phyloP scores from a whole-genome alignment of 2,888 invertebrate species.

The Linnaemya vulpina region DNA sequence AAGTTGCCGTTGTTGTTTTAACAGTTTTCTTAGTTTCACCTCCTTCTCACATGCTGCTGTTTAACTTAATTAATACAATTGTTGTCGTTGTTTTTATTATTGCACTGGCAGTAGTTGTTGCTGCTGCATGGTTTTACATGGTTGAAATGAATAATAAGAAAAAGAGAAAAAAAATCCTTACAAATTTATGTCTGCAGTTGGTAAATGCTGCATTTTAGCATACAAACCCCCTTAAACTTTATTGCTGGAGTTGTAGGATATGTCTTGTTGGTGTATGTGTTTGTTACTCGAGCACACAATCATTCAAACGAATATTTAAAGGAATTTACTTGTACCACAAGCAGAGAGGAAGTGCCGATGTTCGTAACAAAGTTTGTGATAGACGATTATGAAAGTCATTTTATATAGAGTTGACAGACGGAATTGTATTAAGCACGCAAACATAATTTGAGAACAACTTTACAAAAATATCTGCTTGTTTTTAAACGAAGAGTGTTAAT shows the following conservation, averaged over 20 bases:
- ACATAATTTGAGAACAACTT: slow-evolving; percentile 27
- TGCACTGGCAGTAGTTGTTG: slow-evolving; percentile 16
- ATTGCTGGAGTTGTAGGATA: slow-evolving; percentile 32
- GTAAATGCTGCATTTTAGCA: slow-evolving; percentile 70
- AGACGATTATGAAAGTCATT: slow-evolving; percentile 62
- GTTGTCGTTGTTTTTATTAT: slow-evolving; percentile 51
- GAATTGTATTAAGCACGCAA: slow-evolving; percentile 68
- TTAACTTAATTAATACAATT: slow-evolving; percentile 72
- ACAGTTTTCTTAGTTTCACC: slow-evolving; percentile 66
- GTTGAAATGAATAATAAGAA: slow-evolving; percentile 24
- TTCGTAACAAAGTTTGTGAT: slow-evolving; percentile 31
- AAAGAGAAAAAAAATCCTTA: slow-evolving; percentile 25
- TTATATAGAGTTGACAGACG: slow-evolving; percentile 63
- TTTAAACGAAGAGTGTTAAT: slow-evolving; percentile 7
- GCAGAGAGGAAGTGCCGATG: slow-evolving; percentile 46
- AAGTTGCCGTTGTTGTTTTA: slow-evolving; percentile 40
- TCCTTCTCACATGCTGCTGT: slow-evolving; percentile 57
- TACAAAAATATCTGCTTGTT: slow-evolving; percentile 1
- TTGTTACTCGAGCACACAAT: no score
- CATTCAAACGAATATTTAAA: background rate
- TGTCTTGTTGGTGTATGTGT: background rate
- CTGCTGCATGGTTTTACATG: slow-evolving; percentile 52
- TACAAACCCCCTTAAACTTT: slow-evolving; percentile 57
- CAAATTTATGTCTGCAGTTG: slow-evolving; percentile 72
- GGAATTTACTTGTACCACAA: slow-evolving; percentile 40